Evolutionary conservation across 2,888 invertebrate species (phyloP), one percentile per base, ranked within the genome.

Genomic region (Hedya salicella): DNA sequence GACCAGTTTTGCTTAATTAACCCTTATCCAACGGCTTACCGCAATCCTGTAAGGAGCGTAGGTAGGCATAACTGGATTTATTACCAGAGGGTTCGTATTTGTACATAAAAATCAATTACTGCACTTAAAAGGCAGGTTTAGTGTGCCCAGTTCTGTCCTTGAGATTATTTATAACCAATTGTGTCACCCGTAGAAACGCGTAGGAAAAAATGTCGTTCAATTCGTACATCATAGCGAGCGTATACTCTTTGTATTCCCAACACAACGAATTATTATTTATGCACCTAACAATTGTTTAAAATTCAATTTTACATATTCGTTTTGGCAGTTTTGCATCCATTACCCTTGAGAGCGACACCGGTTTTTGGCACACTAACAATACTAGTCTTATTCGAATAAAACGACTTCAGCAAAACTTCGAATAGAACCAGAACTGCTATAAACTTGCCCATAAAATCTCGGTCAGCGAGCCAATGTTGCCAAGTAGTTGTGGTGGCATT

Each of bases 141-240:
- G 30, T 44, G 21, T 16, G 30, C 30, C 16, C 25, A 46, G 44
- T 44, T 17, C 44, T 30, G 39, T 52, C 59, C 65, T 65, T 65
- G 65, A 59, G 36, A 53, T 46, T 65, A 53, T 65, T 65, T 53
- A 59, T 46, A 39, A 36, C 25, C 30, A 59, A 59, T 65, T 59
- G 64, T 36, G 50, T 19, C 17, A 57, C 63, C 0, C 21, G 19
- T 21, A 19, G 14, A 21, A 44, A 14, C 42, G 42, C n/a, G 39
- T 9, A 32, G 42, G 19, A 53, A 52, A 59, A 53, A 57, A 57
- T 57, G 19, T 17, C 63, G 30, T 25, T 44, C 52, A 50, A 64
- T 50, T 50, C 32, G 36, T 40, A 40, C 16, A 6, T 21, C 42
- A n/a, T 49, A 32, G 32, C 44, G 32, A 14, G 16, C 32, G 13